These are phyloP conservation scores for Lucinisca nassula DNA, from an alignment of 2,888 invertebrate genomes.

Conservation along the genomic window DNA sequence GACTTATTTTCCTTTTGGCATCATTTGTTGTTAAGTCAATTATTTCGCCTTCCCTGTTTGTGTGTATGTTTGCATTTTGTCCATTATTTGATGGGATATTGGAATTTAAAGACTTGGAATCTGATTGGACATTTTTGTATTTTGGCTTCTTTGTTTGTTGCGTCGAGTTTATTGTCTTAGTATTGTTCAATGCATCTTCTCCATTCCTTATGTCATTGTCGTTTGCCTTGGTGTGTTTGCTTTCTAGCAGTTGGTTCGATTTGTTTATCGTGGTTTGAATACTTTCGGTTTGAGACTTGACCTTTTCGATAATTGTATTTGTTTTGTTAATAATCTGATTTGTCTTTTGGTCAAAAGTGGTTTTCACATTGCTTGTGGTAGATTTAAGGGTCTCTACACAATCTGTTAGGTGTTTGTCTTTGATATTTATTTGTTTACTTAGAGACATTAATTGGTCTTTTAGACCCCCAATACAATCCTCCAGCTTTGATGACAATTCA, in stretches of 20 bases:
- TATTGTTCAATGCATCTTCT: neutral
- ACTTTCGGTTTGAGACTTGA: neutral
- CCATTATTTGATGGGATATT: neutral
- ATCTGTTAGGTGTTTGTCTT: neutral
- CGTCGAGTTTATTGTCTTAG: neutral
- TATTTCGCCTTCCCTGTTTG: neutral
- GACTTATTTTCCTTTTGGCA: neutral
- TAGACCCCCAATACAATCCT: neutral
- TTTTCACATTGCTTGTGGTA: neutral
- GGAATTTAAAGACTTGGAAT: neutral
- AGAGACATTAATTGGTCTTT: neutral
- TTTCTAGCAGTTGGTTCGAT: neutral
- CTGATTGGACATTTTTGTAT: neutral
- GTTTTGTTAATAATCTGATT: neutral
- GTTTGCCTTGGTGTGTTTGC: neutral
- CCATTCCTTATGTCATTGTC: no score
- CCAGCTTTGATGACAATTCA: neutral
- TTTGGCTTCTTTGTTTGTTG: neutral
- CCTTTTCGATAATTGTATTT: neutral
- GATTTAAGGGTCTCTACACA: neutral
- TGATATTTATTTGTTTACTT: neutral
- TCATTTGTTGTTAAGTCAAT: neutral
- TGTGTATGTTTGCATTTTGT: neutral
- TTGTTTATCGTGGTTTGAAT: neutral
- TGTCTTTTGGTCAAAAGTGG: neutral